Conservation (phyloP, 2,888 invertebrate species). For the Ophion ventricosus region DNA sequence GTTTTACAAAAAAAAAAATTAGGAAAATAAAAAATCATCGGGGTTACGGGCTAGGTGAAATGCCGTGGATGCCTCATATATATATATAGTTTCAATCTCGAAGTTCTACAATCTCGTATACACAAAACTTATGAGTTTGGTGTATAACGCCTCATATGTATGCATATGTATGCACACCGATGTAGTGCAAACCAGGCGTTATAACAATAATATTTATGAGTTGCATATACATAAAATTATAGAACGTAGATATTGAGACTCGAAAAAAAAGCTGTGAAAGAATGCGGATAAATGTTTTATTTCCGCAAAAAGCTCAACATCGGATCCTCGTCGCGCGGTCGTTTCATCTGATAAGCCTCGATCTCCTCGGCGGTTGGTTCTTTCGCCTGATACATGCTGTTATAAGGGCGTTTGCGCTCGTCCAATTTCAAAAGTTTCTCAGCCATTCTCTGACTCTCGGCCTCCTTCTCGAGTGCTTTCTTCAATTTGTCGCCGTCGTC, state of each 20-base stretch:
- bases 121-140: too few species aligned
- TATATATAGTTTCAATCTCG: too few species aligned
- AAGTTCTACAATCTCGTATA: too few species aligned
- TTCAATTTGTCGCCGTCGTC: constrained; percentile 85
- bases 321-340: constrained; percentile 94
- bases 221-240: constrained; percentile 17
- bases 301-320: constrained; percentile 90
- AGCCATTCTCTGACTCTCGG: constrained; percentile 86
- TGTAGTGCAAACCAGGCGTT: too few species aligned
- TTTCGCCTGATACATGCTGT: constrained; percentile 93
- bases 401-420: constrained; percentile 96
- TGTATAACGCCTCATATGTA: too few species aligned
- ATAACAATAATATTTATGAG: constrained; percentile 27
- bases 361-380: constrained; percentile 96
- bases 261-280: not conserved
- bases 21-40: too few species aligned
- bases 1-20: too few species aligned
- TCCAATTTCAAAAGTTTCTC: constrained; percentile 89
- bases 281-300: not conserved
- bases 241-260: not conserved
- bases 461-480: constrained; percentile 88
- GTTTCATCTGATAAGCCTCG: constrained; percentile 96
- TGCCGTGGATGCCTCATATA: too few species aligned
- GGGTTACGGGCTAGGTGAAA: too few species aligned
- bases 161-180: too few species aligned